Evolutionary conservation across 2,113 vertebrate genomes (phyloP).

Genomic region (Perccottus glenii): DNA sequence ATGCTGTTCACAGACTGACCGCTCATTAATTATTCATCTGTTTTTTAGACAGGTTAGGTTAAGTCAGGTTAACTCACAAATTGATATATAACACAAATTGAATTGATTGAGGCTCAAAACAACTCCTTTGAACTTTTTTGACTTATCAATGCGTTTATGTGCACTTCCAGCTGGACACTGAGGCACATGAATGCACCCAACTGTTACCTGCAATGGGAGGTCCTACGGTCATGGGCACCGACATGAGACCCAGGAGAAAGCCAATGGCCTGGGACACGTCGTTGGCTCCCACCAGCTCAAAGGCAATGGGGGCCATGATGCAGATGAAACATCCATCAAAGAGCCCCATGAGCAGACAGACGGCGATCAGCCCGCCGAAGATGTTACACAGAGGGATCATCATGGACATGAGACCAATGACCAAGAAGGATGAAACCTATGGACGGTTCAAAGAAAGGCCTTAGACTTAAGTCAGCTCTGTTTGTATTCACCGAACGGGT

Average conservation of each 20-base stretch:
- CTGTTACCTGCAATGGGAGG: slow-evolving; percentile 93
- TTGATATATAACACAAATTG: too few species aligned
- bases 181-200: too few species aligned
- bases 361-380: slow-evolving; percentile 89
- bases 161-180: too few species aligned
- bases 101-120: too few species aligned
- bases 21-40: too few species aligned
- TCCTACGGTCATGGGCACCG: slow-evolving; percentile 93
- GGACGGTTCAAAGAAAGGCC: background rate
- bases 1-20: too few species aligned
- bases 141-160: too few species aligned
- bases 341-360: slow-evolving; percentile 95
- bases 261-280: slow-evolving; percentile 96
- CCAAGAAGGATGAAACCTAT: slow-evolving; percentile 90
- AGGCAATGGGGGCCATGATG: slow-evolving; percentile 98
- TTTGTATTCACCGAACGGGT: too few species aligned
- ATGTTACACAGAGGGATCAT: slow-evolving; percentile 91
- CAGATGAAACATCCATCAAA: slow-evolving; percentile 98
- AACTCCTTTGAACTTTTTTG: too few species aligned
- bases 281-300: slow-evolving; percentile 89
- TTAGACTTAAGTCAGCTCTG: too few species aligned
- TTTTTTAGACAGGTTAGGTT: too few species aligned
- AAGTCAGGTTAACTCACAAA: too few species aligned
- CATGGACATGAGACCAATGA: slow-evolving; percentile 97
- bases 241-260: slow-evolving; percentile 95